Conservation (phyloP, 2,888 invertebrate species). For the Scotopteryx bipunctaria region DNA sequence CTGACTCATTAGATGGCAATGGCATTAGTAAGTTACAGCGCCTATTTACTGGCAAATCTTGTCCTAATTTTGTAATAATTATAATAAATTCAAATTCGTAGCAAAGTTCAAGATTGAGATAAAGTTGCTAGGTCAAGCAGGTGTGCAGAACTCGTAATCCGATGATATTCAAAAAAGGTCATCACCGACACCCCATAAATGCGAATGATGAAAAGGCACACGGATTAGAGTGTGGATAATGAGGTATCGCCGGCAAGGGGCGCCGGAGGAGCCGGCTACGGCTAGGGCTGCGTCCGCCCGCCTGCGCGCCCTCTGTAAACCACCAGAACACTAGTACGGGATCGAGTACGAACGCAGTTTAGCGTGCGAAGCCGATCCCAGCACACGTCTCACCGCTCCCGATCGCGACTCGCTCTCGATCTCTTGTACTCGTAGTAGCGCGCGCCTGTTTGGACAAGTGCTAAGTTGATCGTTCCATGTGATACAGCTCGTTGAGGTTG, state of each 20-base stretch:
- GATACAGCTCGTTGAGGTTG: conserved; percentile 74
- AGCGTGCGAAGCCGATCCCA: conserved; percentile 69
- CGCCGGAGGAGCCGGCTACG: conserved; percentile 42
- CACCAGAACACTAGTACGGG: conserved; percentile 67
- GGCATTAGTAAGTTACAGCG: conserved; percentile 2
- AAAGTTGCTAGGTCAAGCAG: conserved; percentile 5
- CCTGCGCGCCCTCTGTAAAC: conserved; percentile 67
- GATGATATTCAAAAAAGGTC: conserved; percentile 56
- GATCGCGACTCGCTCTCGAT: conserved; percentile 42
- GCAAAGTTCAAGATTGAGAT: neutral
- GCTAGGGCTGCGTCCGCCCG: conserved; percentile 58
- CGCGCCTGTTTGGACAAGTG: conserved; percentile 77
- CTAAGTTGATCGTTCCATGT: conserved; percentile 81
- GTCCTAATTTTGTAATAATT: neutral
- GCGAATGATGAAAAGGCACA: conserved; percentile 77
- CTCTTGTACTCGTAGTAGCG: conserved; percentile 56
- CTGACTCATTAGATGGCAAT: conserved; percentile 22
- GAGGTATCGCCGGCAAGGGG: conserved; percentile 78
- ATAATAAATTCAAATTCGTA: neutral
- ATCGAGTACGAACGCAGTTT: conserved; percentile 67
- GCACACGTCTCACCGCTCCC: conserved; percentile 57
- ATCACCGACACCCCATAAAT: conserved; percentile 64
- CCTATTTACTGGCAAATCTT: neutral
- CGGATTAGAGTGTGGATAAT: conserved; percentile 80
- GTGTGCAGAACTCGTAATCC: conserved; percentile 29